Evolutionary conservation across 2,113 vertebrate genomes (phyloP).

Genomic region (Illadopsis cleaveri): DNA sequence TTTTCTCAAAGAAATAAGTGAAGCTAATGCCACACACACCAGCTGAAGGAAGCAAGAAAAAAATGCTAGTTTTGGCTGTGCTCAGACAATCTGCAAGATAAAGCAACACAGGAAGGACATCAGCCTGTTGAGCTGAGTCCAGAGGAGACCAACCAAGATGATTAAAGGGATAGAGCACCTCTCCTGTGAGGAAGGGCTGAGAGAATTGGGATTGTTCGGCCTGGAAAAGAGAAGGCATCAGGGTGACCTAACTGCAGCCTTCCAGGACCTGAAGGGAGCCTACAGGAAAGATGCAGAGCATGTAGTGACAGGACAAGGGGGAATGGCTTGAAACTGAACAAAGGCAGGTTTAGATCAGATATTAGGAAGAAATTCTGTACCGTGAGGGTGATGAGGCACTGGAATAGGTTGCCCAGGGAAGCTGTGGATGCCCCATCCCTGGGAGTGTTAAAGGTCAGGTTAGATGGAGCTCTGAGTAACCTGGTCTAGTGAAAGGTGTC

Average conservation of each 20-base stretch:
- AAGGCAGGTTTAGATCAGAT: background rate
- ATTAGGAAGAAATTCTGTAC: background rate
- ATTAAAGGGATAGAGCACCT: background rate
- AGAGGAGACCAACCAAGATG: background rate
- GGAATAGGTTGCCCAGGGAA: background rate
- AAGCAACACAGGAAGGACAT: background rate
- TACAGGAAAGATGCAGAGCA: background rate
- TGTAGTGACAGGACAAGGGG: background rate
- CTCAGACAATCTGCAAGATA: background rate
- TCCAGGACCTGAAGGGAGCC: background rate
- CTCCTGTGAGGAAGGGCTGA: background rate
- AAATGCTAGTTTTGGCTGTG: background rate
- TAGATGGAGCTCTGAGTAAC: background rate
- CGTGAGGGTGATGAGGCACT: background rate
- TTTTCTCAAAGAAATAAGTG: background rate
- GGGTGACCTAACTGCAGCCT: background rate
- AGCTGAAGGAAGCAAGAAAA: background rate
- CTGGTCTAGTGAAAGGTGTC: background rate
- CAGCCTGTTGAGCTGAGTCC: fast-evolving
- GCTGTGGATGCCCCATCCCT: background rate
- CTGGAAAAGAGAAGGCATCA: background rate
- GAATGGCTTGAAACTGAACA: background rate
- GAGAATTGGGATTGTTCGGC: background rate
- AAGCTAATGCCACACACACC: background rate
- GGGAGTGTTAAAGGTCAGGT: background rate